phyloP scores from a whole-genome alignment of 2,113 vertebrate genomes.

The Cyprinus carpio region DNA sequence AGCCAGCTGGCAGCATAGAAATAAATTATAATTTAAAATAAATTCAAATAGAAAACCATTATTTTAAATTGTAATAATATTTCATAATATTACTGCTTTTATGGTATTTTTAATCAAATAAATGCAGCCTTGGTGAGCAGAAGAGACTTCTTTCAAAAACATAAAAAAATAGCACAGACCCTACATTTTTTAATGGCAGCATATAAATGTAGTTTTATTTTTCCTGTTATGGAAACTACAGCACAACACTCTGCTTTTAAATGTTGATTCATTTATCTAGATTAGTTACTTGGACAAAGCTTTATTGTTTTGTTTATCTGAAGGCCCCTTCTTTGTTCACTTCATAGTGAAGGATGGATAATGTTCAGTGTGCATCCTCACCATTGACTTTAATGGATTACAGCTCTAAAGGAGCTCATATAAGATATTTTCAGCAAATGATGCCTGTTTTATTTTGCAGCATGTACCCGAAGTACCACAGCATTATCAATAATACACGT shows the following conservation, averaged over 20 bases:
- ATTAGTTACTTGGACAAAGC: conserved; percentile 49
- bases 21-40: neutral
- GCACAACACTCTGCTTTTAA: neutral
- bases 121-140: neutral
- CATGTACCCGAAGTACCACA: too few species aligned
- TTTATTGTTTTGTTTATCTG: neutral
- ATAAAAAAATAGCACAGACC: neutral
- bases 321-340: conserved; percentile 31
- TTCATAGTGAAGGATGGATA: neutral
- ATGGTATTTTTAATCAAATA: neutral
- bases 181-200: neutral
- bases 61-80: neutral
- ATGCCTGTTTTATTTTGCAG: neutral
- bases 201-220: neutral
- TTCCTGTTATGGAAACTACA: neutral
- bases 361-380: too few species aligned
- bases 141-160: neutral
- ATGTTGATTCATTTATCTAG: conserved; percentile 31
- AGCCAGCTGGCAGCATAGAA: too few species aligned
- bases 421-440: neutral
- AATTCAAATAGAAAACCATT: neutral
- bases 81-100: neutral
- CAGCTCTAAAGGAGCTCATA: conserved; percentile 37
- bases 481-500: too few species aligned
- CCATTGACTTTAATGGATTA: neutral